Evolutionary conservation across 2,888 invertebrate genomes (phyloP).

Genomic region (Agrotis exclamationis): DNA sequence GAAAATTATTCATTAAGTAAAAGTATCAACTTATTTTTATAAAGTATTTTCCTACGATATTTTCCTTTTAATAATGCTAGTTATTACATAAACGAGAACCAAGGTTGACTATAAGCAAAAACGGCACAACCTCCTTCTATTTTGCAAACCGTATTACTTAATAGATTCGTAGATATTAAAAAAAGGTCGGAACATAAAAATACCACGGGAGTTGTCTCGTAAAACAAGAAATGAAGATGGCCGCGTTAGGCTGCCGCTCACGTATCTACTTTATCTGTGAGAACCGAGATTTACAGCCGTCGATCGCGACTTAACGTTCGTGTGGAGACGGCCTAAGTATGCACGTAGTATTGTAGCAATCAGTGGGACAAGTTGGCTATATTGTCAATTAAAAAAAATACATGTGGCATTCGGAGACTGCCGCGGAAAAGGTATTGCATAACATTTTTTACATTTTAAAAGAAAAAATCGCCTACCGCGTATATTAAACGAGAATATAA

Average conservation of each 20-base stretch:
- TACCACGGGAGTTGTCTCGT: constrained; percentile 57
- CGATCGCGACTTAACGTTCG: constrained; percentile 74
- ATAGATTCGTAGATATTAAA: constrained; percentile 64
- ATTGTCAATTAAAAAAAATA: too few relatives aligned
- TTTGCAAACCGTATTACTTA: constrained; percentile 52
- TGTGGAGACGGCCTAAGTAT: constrained; percentile 68
- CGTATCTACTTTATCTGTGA: constrained; percentile 77
- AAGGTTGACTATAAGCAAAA: neutral
- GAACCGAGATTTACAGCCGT: constrained; percentile 75
- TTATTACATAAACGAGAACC: neutral
- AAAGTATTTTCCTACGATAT: too few relatives aligned
- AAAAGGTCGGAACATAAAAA: constrained; percentile 54
- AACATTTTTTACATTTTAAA: too few relatives aligned
- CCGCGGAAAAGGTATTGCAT: too few relatives aligned
- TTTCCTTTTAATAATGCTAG: neutral
- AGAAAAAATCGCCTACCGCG: too few relatives aligned
- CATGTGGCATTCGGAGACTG: too few relatives aligned
- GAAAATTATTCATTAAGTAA: too few relatives aligned
- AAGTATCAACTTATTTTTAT: too few relatives aligned
- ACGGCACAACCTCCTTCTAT: constrained; percentile 1
- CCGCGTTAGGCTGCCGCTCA: constrained; percentile 74
- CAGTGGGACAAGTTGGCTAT: constrained; percentile 18
- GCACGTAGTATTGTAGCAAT: constrained; percentile 13
- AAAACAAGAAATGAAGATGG: constrained; percentile 67
- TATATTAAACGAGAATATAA: too few relatives aligned